phyloP scores from a whole-genome alignment of 2,797 vertebrate genomes.

The Chaetophractus vellerosus region DNA sequence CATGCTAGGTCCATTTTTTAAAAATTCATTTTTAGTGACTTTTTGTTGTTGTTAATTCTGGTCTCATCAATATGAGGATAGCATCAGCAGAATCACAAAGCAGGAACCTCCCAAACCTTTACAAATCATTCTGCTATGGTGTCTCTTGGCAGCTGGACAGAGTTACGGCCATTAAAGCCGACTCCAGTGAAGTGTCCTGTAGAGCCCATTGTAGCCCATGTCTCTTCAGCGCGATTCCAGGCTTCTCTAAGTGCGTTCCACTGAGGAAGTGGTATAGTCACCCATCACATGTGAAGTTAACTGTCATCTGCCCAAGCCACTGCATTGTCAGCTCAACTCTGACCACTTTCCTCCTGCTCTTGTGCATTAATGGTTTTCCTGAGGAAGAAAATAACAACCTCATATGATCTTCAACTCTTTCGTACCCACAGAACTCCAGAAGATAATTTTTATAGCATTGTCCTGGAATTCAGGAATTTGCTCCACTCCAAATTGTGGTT shows the following conservation, averaged over 20 bases:
- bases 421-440: background rate
- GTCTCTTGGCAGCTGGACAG: conserved; percentile 27
- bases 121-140: conserved; percentile 78
- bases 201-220: background rate
- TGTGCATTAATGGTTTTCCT: background rate
- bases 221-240: background rate
- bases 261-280: background rate
- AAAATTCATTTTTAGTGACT: conserved; percentile 74
- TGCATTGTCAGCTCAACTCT: background rate
- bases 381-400: background rate
- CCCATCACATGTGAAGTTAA: background rate
- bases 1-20: conserved; percentile 78
- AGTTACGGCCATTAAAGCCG: background rate
- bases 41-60: conserved; percentile 80
- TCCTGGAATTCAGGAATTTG: background rate
- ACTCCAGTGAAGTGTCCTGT: background rate
- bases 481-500: background rate
- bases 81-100: conserved; percentile 82
- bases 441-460: background rate
- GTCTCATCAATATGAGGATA: conserved; percentile 81
- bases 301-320: accelerated
- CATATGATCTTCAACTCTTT: background rate
- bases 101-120: conserved; percentile 81
- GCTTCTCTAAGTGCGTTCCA: background rate
- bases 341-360: background rate